phyloP scores from a whole-genome alignment of 2,888 invertebrate genomes.

The Lithophane semibrunnea region DNA sequence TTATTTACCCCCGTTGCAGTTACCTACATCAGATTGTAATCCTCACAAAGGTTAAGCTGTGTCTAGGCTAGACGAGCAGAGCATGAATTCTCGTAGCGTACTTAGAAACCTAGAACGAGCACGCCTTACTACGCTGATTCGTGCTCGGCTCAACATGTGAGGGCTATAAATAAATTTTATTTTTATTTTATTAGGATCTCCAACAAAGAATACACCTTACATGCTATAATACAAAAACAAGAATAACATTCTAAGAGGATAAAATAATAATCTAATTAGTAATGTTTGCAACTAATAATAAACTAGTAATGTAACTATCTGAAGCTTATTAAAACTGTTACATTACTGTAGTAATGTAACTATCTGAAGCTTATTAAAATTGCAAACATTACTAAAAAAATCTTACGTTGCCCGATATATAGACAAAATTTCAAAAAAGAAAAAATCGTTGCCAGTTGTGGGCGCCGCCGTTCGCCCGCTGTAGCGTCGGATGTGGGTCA shows the following conservation, averaged over 20 bases:
- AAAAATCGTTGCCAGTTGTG: not conserved
- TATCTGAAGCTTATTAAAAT: not conserved
- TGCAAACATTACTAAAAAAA: not conserved
- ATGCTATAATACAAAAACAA: too few relatives aligned
- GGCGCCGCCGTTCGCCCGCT: not conserved
- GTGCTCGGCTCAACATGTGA: not conserved
- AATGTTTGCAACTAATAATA: too few relatives aligned
- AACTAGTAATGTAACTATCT: too few relatives aligned
- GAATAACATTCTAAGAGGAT: too few relatives aligned
- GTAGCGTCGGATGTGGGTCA: conserved; percentile 32
- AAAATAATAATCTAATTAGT: too few relatives aligned
- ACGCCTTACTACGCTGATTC: too few relatives aligned
- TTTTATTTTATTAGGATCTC: too few relatives aligned
- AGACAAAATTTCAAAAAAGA: not conserved
- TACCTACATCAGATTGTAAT: not conserved
- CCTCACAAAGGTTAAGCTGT: not conserved
- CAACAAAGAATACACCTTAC: too few relatives aligned
- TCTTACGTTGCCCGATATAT: not conserved
- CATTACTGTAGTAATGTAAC: too few relatives aligned
- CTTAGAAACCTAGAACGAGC: not conserved
- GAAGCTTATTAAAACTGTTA: too few relatives aligned
- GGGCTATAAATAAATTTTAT: too few relatives aligned
- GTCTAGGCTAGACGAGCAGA: not conserved
- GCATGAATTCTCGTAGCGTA: not conserved
- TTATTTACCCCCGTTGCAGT: not conserved